Evolutionary conservation across 1,140 invertebrate genomes (phyloP).

Genomic region (Diprion similis): DNA sequence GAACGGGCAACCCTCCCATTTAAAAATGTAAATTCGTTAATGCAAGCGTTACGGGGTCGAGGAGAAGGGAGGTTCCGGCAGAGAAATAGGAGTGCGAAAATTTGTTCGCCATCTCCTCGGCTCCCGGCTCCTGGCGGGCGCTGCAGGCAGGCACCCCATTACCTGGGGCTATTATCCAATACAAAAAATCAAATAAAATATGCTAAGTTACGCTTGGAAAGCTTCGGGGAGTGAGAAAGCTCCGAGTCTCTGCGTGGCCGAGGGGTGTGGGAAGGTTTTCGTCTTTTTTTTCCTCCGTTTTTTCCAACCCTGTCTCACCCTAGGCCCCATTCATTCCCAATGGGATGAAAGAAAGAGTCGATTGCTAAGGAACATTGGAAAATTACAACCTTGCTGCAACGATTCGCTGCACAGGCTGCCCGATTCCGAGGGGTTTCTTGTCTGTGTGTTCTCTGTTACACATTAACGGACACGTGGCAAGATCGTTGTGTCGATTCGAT

Average conservation of each 20-base stretch:
- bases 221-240: constrained; percentile 37
- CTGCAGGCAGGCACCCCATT: constrained; percentile 44
- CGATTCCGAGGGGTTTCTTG: too few species aligned
- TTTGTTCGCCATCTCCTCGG: constrained; percentile 38
- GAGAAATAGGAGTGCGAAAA: constrained; percentile 42
- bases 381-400: background rate
- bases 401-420: background rate
- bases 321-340: constrained; percentile 11
- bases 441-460: too few species aligned
- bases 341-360: constrained; percentile 13
- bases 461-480: too few species aligned
- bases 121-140: constrained; percentile 18
- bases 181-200: constrained; percentile 64
- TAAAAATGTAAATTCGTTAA: constrained; percentile 65
- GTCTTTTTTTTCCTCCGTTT: constrained; percentile 33
- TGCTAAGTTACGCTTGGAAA: constrained; percentile 59
- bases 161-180: constrained; percentile 62
- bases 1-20: constrained; percentile 53
- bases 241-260: background rate
- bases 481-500: background rate
- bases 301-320: constrained; percentile 14
- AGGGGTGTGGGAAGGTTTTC: background rate
- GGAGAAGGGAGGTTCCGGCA: constrained; percentile 23
- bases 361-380: constrained; percentile 9
- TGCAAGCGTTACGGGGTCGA: constrained; percentile 45